A percentile compares a stretch with the other conserved stretches of the same genome.
These are phyloP conservation scores for Fringilla coelebs DNA, from an alignment of 2,797 vertebrate genomes.

Conservation along the genomic window DNA sequence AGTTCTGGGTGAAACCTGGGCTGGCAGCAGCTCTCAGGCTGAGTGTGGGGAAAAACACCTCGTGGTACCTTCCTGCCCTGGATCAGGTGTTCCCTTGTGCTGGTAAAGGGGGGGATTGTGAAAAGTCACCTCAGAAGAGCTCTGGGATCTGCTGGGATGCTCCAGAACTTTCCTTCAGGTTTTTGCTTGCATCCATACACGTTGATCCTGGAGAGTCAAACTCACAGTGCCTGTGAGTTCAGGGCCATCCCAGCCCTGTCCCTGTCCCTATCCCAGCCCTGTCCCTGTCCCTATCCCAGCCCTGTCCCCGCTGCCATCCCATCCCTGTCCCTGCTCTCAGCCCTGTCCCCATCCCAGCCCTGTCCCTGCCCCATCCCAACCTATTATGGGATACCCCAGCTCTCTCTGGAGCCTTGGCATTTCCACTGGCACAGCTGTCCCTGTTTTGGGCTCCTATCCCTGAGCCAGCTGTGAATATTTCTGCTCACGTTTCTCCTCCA, in stretches of 20 bases:
- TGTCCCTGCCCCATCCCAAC: neutral
- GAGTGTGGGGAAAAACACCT: rapidly evolving
- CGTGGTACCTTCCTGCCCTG: neutral
- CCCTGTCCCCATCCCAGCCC: no score
- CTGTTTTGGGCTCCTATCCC: neutral
- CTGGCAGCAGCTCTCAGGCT: neutral
- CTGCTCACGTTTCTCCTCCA: neutral
- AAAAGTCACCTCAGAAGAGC: neutral
- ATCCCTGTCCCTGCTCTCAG: no score
- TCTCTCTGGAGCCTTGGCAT: neutral
- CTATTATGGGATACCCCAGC: neutral
- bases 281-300: no score
- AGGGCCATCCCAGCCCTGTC: neutral
- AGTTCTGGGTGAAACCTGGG: neutral
- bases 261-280: no score
- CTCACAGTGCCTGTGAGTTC: neutral
- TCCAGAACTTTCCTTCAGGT: neutral
- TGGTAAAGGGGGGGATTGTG: neutral
- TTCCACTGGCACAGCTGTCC: neutral
- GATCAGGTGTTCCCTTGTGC: neutral
- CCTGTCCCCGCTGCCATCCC: no score
- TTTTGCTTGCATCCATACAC: rapidly evolving
- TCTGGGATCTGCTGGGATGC: neutral
- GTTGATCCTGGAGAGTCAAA: neutral
- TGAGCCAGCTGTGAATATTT: neutral